Evolutionary conservation across 1,140 invertebrate genomes (phyloP), one percentile per base, ranked within the genome.

Genomic region (Drosophila carrolli): DNA sequence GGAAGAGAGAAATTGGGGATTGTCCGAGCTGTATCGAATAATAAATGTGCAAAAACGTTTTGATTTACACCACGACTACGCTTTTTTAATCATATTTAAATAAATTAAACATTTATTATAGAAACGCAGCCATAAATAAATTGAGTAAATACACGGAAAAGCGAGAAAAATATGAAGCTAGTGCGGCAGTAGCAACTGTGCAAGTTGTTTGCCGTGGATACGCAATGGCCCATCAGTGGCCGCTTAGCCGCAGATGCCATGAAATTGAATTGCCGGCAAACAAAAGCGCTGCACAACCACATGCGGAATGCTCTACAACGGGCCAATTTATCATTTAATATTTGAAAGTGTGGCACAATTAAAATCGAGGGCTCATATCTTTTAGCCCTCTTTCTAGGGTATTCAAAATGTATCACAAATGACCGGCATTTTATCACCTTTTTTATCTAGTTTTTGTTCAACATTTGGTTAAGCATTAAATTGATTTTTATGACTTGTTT

Each of bases 81-180:
- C 66, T 70, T 62, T 88, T 77, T 79, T 84, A 86, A 86, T 83
- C 80, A 86, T 86, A 89, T 86, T 79, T 89, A 75, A 79, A 86
- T 79, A 89, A 86, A 86, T 86, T 89, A 86, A 88, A 83, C 81
- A 89, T 86, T 86, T 83, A 86, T 89, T 80, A 76, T 80, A 80
- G 61, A 89, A 89, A 59, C 77, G 66, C 66, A 46, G 62, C 72
- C 54, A 89, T 86, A 88, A 89, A 86, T 89, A 89, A 86, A 76
- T 89, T 72, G 78, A 44, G 70, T 68, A 86, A 86, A 83, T 72
- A 62, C 62, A 44, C 51, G 11, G 48, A 59, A 77, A 38, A 59
- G 43, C 55, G 54, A 48, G 38, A n/a, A 66, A 14, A 70, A 48
- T 41, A 40, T 75, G 29, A 68, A 47, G 13, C 60, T 63, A 29